A percentile compares a stretch with the other conserved stretches of the same genome.
Conservation (phyloP, 2,888 invertebrate species). For the Drosophila cognata region DNA sequence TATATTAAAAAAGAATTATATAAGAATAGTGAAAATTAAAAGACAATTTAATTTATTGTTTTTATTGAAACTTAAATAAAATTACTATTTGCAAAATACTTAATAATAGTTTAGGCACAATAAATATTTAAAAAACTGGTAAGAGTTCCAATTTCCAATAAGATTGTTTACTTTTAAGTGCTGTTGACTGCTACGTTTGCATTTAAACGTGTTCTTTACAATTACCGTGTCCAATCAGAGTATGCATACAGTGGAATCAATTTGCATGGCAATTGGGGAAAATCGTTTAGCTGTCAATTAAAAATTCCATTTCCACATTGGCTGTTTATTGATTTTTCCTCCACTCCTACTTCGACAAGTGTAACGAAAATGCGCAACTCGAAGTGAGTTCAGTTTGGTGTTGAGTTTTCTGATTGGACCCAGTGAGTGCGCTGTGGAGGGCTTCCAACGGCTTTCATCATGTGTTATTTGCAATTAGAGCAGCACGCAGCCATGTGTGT, state of each 20-base stretch:
- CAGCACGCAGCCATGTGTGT: slow-evolving; percentile 56
- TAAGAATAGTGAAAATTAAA: neutral
- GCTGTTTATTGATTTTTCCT: slow-evolving; percentile 68
- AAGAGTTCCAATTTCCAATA: neutral
- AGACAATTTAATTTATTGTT: neutral
- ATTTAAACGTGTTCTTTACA: slow-evolving; percentile 44
- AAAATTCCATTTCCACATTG: slow-evolving; percentile 70
- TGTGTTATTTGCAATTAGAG: slow-evolving; percentile 77
- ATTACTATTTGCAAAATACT: neutral
- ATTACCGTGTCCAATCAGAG: slow-evolving; percentile 47
- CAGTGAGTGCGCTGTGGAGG: neutral
- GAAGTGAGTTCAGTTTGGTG: slow-evolving; percentile 10
- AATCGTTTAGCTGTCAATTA: slow-evolving; percentile 76
- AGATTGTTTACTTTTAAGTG: neutral
- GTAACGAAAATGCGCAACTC: slow-evolving; percentile 25
- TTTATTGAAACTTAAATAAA: neutral
- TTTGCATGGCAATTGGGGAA: slow-evolving; percentile 70
- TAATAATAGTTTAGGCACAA: neutral
- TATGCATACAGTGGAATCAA: slow-evolving; percentile 21
- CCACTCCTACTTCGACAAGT: slow-evolving; percentile 26
- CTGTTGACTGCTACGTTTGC: neutral
- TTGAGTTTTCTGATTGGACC: slow-evolving; percentile 4
- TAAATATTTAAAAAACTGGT: neutral
- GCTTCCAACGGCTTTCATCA: slow-evolving; percentile 64
- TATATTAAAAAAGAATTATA: neutral